Base-by-base conservation (phyloP, 2,888 invertebrate genomes). In the Myopa testacea region DNA sequence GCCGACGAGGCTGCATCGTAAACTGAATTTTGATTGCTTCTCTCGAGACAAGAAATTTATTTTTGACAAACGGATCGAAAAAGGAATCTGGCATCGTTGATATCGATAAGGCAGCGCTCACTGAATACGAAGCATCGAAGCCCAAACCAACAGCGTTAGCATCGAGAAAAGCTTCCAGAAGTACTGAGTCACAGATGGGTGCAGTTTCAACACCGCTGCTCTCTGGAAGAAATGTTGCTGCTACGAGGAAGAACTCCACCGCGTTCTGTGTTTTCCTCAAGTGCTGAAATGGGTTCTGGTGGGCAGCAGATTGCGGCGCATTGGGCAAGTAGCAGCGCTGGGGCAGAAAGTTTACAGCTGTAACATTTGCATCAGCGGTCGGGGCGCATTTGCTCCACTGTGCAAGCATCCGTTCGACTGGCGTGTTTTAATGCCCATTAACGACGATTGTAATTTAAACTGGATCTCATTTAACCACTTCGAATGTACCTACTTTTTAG, bases 361-460 rank as follows among this genome's bases (percentile, higher is more conserved):
- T 2, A 14, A 50, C 50, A 8, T 8, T 8, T 14, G 50, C 50
- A 50, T 14, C 55, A 12, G 16, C 55, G 5, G 55, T 2, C 55
- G 55, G 55, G 8, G 63, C 71, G 67, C 45, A 12, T 63, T 81
- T 76, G 79, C 37, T 68, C 82, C 79, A 83, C 83, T 80, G 82
- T 83, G 75, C 76, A 65, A 73, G 78, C 78, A 80, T 81, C 81
- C 77, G 80, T 77, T 76, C 75, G 80, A 80, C 82, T 81, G 86
- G 84, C 85, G 85, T 85, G 86, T 87, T 87, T 85, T 86, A 86
- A 87, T 86, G 87, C 85, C 87, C 85, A 87, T 87, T 87, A 87
- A 87, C 86, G 87, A 87, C 86, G 85, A 87, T 87, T 86, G 87
- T 87, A 87, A 87, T 87, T 87, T 87, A 87, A 87, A 87, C 87